Evolutionary conservation across 2,888 invertebrate species (phyloP).

Genomic region (Hofmannophila pseudospretella): DNA sequence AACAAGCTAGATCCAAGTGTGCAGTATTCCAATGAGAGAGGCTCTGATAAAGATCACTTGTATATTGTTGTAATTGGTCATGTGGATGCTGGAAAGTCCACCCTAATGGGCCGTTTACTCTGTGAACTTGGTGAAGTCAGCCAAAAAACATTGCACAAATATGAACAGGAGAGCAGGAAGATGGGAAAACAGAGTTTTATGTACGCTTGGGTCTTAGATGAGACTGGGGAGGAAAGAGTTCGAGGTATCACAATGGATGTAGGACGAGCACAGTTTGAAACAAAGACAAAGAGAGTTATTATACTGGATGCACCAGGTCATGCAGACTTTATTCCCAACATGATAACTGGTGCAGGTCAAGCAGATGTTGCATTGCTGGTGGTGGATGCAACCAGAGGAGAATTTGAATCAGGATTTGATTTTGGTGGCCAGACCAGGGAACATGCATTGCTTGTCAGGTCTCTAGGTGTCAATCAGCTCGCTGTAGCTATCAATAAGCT

Average conservation of each 20-base stretch:
- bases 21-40: conserved; percentile 85
- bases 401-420: conserved; percentile 99
- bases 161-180: conserved; percentile 98
- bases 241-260: conserved; percentile 99
- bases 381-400: conserved; percentile 96
- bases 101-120: conserved; percentile 96
- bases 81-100: conserved; percentile 98
- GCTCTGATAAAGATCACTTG: conserved; percentile 89
- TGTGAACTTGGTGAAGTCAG: conserved; percentile 92
- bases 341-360: conserved; percentile 99
- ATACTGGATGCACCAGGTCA: conserved; percentile 99
- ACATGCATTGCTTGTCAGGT: conserved; percentile 95
- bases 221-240: conserved; percentile 97
- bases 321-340: conserved; percentile 99
- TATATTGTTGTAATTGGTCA: conserved; percentile 97
- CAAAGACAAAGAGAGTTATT: conserved; percentile 87
- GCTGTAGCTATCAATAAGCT: conserved; percentile 98
- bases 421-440: conserved; percentile 98
- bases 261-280: conserved; percentile 94
- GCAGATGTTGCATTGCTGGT: conserved; percentile 98
- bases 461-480: conserved; percentile 93
- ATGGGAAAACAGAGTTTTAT: conserved; percentile 98
- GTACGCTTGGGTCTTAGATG: conserved; percentile 99
- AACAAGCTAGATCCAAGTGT: conserved; percentile 77
- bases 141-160: conserved; percentile 94